Percentiles rank a stretch among this genome's conserved stretches.
Evolutionary conservation across 2,888 invertebrate genomes (phyloP).

Genomic region (Plutella xylostella): DNA sequence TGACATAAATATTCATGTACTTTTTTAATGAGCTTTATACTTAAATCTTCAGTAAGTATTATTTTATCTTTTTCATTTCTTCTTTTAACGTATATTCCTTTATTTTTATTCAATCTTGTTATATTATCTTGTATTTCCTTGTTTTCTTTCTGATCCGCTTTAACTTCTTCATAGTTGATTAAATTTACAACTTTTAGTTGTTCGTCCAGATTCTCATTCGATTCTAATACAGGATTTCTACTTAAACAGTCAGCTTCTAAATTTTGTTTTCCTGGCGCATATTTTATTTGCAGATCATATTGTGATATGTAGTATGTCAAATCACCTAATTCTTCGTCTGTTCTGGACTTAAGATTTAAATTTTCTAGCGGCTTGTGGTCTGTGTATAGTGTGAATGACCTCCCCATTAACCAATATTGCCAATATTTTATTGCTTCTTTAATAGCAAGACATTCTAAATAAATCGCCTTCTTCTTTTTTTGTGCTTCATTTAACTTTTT

Average conservation of each 20-base stretch:
- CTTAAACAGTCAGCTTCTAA: constrained; percentile 6
- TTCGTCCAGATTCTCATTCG: constrained; percentile 3
- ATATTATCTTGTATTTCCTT: constrained; percentile 9
- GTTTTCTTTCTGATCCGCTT: constrained; percentile 6
- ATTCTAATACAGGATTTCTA: constrained; percentile 5
- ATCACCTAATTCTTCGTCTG: constrained; percentile 7
- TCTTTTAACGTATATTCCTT: constrained; percentile 2
- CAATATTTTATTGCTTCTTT: constrained; percentile 20
- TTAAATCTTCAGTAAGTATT: constrained; percentile 20
- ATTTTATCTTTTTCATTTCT: constrained; percentile 14
- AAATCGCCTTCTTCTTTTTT: constrained; percentile 16
- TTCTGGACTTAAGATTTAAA: constrained; percentile 8
- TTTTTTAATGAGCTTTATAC: constrained; percentile 17
- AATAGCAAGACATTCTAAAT: too few species aligned
- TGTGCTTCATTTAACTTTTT: constrained; percentile 14
- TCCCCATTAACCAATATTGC: constrained; percentile 20
- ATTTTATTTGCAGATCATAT: constrained; percentile 5
- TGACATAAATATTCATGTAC: constrained; percentile 20
- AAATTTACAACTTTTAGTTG: constrained; percentile 9
- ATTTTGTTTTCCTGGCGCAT: constrained; percentile 6
- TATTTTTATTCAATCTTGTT: constrained; percentile 2
- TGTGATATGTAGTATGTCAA: constrained; percentile 8
- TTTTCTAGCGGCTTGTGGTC: constrained; percentile 19
- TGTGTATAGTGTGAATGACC: constrained; percentile 17
- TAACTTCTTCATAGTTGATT: constrained; percentile 10